These are phyloP conservation scores for Trissonchulus latispiculum DNA, from an alignment of 2,888 invertebrate genomes.

Conservation along the genomic window DNA sequence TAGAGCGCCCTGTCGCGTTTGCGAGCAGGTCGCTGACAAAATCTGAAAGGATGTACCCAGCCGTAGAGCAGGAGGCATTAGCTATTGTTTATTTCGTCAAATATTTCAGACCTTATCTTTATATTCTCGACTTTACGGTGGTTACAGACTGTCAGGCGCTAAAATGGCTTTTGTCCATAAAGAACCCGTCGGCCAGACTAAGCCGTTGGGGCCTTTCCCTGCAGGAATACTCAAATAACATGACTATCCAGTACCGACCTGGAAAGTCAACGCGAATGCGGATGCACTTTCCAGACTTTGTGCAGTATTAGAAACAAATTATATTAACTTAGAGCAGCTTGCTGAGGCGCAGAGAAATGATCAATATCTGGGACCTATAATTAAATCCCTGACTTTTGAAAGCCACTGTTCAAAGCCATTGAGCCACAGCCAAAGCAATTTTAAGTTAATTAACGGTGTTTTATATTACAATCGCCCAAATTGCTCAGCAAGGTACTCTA, in stretches of 20 bases:
- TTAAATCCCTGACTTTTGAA: not conserved
- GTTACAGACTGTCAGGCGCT: slow-evolving; percentile 25
- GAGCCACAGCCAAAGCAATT: not conserved
- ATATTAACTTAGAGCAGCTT: not conserved
- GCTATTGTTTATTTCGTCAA: slow-evolving; percentile 29
- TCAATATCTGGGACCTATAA: not conserved
- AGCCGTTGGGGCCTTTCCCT: slow-evolving; percentile 48
- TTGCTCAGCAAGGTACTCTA: not conserved
- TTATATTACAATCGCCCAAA: not conserved
- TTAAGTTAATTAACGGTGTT: not conserved
- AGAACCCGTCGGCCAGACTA: slow-evolving; percentile 45
- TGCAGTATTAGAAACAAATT: not conserved
- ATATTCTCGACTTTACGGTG: slow-evolving; percentile 5
- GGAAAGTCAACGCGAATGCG: slow-evolving; percentile 45
- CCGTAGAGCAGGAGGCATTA: slow-evolving; percentile 30
- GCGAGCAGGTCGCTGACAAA: slow-evolving; percentile 29
- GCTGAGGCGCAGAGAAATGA: not conserved
- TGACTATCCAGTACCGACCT: slow-evolving; percentile 44
- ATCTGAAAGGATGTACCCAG: slow-evolving; percentile 29
- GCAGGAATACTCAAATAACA: slow-evolving; percentile 38
- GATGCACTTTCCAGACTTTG: slow-evolving; percentile 42
- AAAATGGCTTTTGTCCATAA: slow-evolving; percentile 34
- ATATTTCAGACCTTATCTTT: slow-evolving; percentile 22
- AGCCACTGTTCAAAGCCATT: no score
- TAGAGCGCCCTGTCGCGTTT: slow-evolving; percentile 29